A percentile compares a stretch with the other conserved stretches of the same genome.
These are phyloP conservation scores for Luffia ferchaultella DNA, from an alignment of 2,888 invertebrate species.

Conservation along the genomic window DNA sequence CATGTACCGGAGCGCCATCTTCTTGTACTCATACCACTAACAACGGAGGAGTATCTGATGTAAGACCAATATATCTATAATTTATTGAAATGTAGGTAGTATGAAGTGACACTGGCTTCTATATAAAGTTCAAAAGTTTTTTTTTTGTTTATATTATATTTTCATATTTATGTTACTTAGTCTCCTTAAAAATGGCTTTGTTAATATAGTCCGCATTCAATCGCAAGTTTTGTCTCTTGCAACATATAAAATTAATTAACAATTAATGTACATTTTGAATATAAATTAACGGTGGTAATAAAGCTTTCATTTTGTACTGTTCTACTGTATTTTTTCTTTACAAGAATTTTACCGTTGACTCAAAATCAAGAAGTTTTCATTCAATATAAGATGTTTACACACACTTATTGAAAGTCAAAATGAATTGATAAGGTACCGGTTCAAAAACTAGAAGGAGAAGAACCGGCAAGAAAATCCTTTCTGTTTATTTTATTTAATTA, in stretches of 20 bases:
- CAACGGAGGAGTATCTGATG: slow-evolving; percentile 89
- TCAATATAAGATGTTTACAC: too few relatives aligned
- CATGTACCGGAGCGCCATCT: slow-evolving; percentile 77
- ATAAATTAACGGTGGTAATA: too few relatives aligned
- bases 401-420: too few relatives aligned
- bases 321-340: background rate
- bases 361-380: too few relatives aligned
- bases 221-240: background rate
- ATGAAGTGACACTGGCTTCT: too few relatives aligned
- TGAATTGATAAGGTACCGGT: too few relatives aligned
- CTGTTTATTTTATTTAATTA: too few relatives aligned
- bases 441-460: too few relatives aligned
- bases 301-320: background rate
- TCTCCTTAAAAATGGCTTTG: slow-evolving; percentile 7
- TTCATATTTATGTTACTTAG: slow-evolving; percentile 17
- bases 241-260: background rate
- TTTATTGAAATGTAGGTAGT: background rate
- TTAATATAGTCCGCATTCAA: background rate
- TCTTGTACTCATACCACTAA: slow-evolving; percentile 88
- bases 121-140: too few relatives aligned
- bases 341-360: background rate
- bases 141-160: slow-evolving; percentile 8
- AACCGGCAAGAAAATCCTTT: too few relatives aligned
- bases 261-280: background rate
- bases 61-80: slow-evolving; percentile 32